Percentiles rank a stretch among this genome's conserved stretches.
These are phyloP conservation scores for Paramormyrops hopkinsi DNA, from an alignment of 2,797 vertebrate genomes.

Conservation along the genomic window DNA sequence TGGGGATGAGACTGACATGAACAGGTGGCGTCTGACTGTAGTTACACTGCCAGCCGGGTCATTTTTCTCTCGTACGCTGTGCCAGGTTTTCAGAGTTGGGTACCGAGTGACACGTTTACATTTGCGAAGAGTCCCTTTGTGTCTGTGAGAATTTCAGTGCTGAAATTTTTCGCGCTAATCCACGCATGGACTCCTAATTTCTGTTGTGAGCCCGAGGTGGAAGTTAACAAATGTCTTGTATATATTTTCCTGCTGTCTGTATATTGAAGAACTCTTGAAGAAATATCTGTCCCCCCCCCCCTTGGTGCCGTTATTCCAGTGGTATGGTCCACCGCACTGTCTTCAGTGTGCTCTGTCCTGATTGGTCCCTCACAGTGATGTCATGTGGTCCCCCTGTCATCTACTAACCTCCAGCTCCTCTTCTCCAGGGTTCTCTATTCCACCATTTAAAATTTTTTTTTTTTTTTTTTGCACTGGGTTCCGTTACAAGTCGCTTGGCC, in stretches of 20 bases:
- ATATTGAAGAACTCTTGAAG: conserved; percentile 2
- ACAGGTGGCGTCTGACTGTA: conserved; percentile 33
- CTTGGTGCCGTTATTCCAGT: background rate
- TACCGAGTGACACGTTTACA: background rate
- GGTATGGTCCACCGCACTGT: background rate
- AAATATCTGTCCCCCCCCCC: background rate
- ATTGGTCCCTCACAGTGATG: background rate
- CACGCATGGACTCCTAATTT: background rate
- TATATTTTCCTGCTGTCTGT: conserved; percentile 39
- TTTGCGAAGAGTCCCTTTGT: background rate
- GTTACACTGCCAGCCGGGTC: conserved; percentile 60
- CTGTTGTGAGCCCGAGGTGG: background rate
- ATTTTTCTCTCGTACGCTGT: conserved; percentile 16
- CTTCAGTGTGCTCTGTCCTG: background rate
- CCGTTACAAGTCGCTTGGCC: background rate
- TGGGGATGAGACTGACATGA: conserved; percentile 30
- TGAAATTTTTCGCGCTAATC: background rate
- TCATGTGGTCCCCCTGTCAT: background rate
- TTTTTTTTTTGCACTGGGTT: background rate
- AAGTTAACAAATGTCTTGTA: conserved; percentile 30
- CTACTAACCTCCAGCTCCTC: background rate
- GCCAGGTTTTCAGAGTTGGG: background rate
- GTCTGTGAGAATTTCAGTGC: background rate
- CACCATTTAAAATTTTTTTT: background rate
- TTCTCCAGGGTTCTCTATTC: background rate